Base-by-base conservation (phyloP, 2,888 invertebrate genomes). In the Eueremaeus valkanovi region DNA sequence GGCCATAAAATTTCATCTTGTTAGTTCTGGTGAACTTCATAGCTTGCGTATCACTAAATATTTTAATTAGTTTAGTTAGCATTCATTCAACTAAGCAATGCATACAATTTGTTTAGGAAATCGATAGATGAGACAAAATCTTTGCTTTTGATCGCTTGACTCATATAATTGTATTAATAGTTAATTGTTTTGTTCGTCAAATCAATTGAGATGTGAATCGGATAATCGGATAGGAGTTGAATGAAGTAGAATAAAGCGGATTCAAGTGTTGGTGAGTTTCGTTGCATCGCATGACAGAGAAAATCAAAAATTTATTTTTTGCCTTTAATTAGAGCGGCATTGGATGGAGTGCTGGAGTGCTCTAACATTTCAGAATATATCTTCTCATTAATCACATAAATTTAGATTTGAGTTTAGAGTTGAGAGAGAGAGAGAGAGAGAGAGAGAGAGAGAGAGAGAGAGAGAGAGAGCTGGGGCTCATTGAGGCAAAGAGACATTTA, bases 261-360 rank as follows among this genome's bases (percentile, higher is more conserved):
- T 21, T 6, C 58, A 13, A 29, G 13, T 29, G 18, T 21, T 27
- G 11, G 29, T 58, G 24, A 16, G 29, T 49, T 49, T 49, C 49
- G n/a, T 5, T 18, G 27, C n/a, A n/a, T n/a, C n/a, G n/a, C n/a
- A n/a, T n/a, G n/a, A n/a, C n/a, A n/a, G n/a, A n/a, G n/a, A n/a
- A n/a, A n/a, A n/a, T n/a, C n/a, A n/a, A n/a, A n/a, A n/a, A n/a
- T n/a, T n/a, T n/a, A n/a, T n/a, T 58, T 29, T 58, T 58, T 58
- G 11, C 58, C 58, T 58, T 58, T 58, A 58, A 58, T 58, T 58
- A 58, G 58, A 29, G 58, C 58, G 58, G 58, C 58, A 29, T 58
- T 58, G 21, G 58, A 58, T 58, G 21, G 27, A 21, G 58, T 58
- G 31, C 58, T 58, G n/a, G n/a, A n/a, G n/a, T n/a, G n/a, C n/a